A percentile compares a stretch with the other conserved stretches of the same genome.
phyloP scores from a whole-genome alignment of 2,113 vertebrate genomes.

The Phaethon lepturus region DNA sequence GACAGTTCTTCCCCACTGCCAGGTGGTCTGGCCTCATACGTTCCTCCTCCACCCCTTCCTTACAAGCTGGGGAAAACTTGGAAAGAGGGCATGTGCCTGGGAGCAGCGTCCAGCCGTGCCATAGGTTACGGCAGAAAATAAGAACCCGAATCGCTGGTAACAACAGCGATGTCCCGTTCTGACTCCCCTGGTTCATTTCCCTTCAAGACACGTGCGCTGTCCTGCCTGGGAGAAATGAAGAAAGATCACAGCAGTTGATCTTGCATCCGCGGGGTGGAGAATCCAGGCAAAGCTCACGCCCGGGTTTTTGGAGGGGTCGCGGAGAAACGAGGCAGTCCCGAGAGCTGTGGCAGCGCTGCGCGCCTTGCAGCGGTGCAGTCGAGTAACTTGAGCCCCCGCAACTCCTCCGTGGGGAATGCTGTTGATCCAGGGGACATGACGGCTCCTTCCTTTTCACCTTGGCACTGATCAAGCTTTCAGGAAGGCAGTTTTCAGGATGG shows the following conservation, averaged over 20 bases:
- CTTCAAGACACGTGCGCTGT: not conserved
- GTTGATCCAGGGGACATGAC: rapidly evolving
- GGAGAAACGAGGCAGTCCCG: rapidly evolving
- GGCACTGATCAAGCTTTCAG: not conserved
- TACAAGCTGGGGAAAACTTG: not conserved
- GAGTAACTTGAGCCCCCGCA: not conserved
- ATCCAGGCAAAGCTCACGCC: not conserved
- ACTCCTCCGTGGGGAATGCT: not conserved
- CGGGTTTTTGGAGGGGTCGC: rapidly evolving
- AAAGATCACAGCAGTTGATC: not conserved
- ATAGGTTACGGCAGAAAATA: not conserved
- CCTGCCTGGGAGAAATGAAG: not conserved
- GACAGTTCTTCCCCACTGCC: not conserved
- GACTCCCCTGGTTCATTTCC: not conserved
- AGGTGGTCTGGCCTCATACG: not conserved
- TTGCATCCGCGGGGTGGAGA: not conserved
- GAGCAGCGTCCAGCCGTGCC: not conserved
- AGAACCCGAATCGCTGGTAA: not conserved
- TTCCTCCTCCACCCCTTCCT: not conserved
- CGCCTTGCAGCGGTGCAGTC: not conserved
- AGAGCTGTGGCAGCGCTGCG: not conserved
- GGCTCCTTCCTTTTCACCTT: not conserved
- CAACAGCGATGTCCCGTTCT: not conserved
- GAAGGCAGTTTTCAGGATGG: not conserved
- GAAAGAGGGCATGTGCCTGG: not conserved